A percentile compares a stretch with the other conserved stretches of the same genome.
These are phyloP conservation scores for Varroa destructor DNA, from an alignment of 1,140 invertebrate genomes.

Conservation along the genomic window DNA sequence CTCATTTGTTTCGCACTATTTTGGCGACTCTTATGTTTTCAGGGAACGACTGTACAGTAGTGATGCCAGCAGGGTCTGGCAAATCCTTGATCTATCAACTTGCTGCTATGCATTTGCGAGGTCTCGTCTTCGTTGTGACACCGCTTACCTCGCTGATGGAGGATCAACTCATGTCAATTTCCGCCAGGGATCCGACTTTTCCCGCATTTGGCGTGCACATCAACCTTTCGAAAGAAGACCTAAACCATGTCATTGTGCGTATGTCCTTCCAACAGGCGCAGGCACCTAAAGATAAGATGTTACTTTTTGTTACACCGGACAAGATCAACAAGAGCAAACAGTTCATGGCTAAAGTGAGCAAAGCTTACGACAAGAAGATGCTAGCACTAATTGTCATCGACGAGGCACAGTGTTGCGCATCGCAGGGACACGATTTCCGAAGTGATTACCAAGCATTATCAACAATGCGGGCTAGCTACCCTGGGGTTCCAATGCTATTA, in stretches of 20 bases:
- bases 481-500: constrained; percentile 47
- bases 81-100: constrained; percentile 92
- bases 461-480: constrained; percentile 44
- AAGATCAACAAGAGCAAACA: constrained; percentile 66
- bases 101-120: constrained; percentile 47
- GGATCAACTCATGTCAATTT: constrained; percentile 80
- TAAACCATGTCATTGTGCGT: constrained; percentile 30
- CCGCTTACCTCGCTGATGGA: constrained; percentile 84
- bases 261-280: constrained; percentile 14
- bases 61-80: constrained; percentile 85
- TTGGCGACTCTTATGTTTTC: constrained; percentile 43
- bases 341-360: constrained; percentile 43
- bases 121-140: constrained; percentile 82
- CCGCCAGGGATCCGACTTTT: constrained; percentile 45
- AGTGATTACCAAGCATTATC: constrained; percentile 50
- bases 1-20: background rate
- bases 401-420: constrained; percentile 71
- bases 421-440: constrained; percentile 60
- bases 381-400: constrained; percentile 54
- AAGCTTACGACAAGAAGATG: constrained; percentile 44
- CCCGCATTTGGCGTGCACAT: constrained; percentile 31
- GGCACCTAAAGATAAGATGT: constrained; percentile 42
- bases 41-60: constrained; percentile 77
- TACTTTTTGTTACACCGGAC: constrained; percentile 92
- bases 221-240: constrained; percentile 32